Conservation (phyloP, 2,888 invertebrate species). For the Drosophila borborema region DNA sequence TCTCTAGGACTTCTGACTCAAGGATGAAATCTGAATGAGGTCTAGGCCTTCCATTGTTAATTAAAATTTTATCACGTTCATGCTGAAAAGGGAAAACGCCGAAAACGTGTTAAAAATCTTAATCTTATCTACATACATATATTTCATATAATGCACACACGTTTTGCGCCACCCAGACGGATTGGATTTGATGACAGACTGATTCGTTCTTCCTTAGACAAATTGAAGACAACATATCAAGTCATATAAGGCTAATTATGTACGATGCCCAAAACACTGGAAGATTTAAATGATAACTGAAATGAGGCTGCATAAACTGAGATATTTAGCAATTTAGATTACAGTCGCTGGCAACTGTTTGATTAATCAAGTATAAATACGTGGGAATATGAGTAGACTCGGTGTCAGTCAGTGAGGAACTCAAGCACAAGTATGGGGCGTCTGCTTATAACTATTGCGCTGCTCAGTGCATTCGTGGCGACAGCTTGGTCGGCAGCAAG, state of each 20-base stretch:
- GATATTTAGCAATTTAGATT: conserved; percentile 37
- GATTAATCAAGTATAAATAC: conserved; percentile 37
- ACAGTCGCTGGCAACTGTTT: conserved; percentile 12
- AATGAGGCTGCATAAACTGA: conserved; percentile 18
- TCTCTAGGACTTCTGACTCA: neutral
- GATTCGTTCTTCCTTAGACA: conserved; percentile 5
- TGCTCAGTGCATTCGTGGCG: conserved; percentile 27
- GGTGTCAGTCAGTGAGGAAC: conserved; percentile 29
- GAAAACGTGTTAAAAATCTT: neutral
- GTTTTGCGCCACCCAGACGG: neutral
- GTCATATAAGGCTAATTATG: conserved; percentile 15
- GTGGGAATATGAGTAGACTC: neutral
- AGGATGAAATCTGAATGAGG: neutral
- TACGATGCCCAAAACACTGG: conserved; percentile 31
- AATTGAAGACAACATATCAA: conserved; percentile 5
- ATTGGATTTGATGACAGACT: neutral
- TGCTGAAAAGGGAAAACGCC: neutral
- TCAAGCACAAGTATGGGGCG: conserved; percentile 29
- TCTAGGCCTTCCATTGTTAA: neutral
- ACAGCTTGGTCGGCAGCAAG: conserved; percentile 24
- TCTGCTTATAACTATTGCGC: conserved; percentile 8
- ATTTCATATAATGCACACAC: neutral
- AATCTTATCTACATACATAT: neutral
- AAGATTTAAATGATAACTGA: conserved; percentile 31
- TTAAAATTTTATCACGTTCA: neutral